Evolutionary conservation across 2,797 vertebrate species (phyloP), one percentile per base, ranked within the genome.

Genomic region (Taeniopygia guttata): DNA sequence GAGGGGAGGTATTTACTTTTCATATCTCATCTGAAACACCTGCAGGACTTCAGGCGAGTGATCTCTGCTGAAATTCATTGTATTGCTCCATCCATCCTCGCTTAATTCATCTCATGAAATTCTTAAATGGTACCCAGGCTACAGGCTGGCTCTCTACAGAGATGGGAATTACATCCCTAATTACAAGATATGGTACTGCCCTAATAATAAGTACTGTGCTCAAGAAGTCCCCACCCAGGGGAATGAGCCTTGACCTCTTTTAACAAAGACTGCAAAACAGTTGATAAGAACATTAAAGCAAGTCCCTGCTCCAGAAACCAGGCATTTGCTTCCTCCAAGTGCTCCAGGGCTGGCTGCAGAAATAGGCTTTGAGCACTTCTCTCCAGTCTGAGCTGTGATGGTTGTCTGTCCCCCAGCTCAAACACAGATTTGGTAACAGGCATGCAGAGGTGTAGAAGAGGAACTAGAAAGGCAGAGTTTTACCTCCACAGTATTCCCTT

Each of bases 161-260:
- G 70, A 93, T 63, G 67, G 74, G 94, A 96, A 96, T 96, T 97
- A 94, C 94, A 96, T 96, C 91, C 85, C 90, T 90, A 94, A 94
- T 94, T 87, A 96, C 83, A 89, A 87, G 94, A 92, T 81, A 81
- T 32, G 52, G 81, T 90, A 67, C 74, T 87, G 84, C 88, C 72
- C 96, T 81, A 91, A 95, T 91, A 95, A 91, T 89, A 92, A 93
- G 81, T 45, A 74, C 94, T 75, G 84, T 77, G 87, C 92, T 95
- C 62, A 77, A 77, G 87, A 82, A 94, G 92, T 84, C 68, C 32
- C 81, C 76, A 92, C 94, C 77, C 86, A 92, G 63, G 60, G 81
- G 89, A 79, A 95, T 78, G 96, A 94, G 89, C 79, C 92, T 84
- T 93, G 92, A 92, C 89, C 88, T 89, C 92, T 73, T 95, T 91